These are phyloP conservation scores for Sinocyclocheilus anophthalmus DNA, from an alignment of 2,113 vertebrate species.

Conservation along the genomic window DNA sequence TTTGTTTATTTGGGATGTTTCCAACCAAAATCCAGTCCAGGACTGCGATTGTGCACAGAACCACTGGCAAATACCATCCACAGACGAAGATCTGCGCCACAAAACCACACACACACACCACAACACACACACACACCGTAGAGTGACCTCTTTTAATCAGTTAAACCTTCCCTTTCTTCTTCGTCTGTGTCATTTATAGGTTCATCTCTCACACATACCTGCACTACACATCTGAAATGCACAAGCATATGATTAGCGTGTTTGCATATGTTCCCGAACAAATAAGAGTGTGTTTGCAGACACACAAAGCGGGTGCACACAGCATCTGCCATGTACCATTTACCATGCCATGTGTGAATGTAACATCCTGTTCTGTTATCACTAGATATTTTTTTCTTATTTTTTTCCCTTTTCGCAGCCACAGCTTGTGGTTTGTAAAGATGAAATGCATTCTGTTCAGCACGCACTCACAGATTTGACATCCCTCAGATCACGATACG, in stretches of 20 bases:
- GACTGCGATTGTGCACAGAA: no score
- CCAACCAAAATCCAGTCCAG: no score
- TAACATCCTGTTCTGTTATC: not conserved
- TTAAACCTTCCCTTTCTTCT: not conserved
- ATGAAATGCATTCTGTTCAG: not conserved
- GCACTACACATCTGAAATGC: not conserved
- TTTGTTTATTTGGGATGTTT: no score
- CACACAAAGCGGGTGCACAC: not conserved
- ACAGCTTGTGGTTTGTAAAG: not conserved
- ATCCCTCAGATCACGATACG: not conserved
- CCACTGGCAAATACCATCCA: not conserved
- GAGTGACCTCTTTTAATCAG: not conserved
- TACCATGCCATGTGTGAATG: not conserved
- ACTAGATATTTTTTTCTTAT: not conserved
- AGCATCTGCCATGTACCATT: not conserved
- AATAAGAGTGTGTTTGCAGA: not conserved
- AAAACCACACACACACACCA: no score
- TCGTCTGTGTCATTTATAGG: not conserved
- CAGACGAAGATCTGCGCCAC: not conserved
- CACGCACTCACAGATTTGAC: not conserved
- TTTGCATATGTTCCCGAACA: not conserved
- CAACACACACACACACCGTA: not conserved
- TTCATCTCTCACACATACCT: not conserved
- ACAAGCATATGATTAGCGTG: not conserved
- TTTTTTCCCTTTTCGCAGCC: not conserved